A percentile compares a stretch with the other conserved stretches of the same genome.
phyloP scores from a whole-genome alignment of 2,113 vertebrate species.

The Ammodytes dubius region DNA sequence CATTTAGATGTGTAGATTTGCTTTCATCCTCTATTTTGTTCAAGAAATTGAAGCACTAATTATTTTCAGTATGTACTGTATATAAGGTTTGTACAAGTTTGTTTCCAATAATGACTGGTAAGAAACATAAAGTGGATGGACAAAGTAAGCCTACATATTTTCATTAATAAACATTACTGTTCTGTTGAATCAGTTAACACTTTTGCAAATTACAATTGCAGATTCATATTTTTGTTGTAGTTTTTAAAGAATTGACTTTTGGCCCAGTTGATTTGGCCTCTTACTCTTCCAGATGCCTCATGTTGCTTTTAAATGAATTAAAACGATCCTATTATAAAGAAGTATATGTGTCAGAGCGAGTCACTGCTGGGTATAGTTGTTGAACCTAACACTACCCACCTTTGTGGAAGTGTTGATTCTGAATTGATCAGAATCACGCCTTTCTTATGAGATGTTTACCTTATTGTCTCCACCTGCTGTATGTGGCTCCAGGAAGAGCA shows the following conservation, averaged over 20 bases:
- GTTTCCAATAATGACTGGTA: not conserved
- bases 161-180: not conserved
- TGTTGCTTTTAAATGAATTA: not conserved
- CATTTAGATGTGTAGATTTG: slow-evolving; percentile 41
- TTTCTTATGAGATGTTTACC: slow-evolving; percentile 5
- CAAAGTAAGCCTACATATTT: not conserved
- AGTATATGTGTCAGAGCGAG: not conserved
- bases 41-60: slow-evolving; percentile 3
- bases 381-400: not conserved
- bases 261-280: not conserved
- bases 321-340: not conserved
- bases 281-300: not conserved
- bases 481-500: slow-evolving; percentile 4
- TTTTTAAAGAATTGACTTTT: slow-evolving; percentile 2
- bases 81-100: not conserved
- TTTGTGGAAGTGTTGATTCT: slow-evolving; percentile 4
- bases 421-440: not conserved
- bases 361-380: not conserved
- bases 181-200: too few relatives aligned
- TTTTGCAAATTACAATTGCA: not conserved
- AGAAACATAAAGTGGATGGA: not conserved
- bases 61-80: not conserved
- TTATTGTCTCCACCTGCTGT: not conserved
- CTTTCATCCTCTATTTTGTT: slow-evolving; percentile 17
- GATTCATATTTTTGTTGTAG: too few relatives aligned